Base-by-base conservation (phyloP, 2,113 vertebrate genomes). In the Ceyx cyanopectus region DNA sequence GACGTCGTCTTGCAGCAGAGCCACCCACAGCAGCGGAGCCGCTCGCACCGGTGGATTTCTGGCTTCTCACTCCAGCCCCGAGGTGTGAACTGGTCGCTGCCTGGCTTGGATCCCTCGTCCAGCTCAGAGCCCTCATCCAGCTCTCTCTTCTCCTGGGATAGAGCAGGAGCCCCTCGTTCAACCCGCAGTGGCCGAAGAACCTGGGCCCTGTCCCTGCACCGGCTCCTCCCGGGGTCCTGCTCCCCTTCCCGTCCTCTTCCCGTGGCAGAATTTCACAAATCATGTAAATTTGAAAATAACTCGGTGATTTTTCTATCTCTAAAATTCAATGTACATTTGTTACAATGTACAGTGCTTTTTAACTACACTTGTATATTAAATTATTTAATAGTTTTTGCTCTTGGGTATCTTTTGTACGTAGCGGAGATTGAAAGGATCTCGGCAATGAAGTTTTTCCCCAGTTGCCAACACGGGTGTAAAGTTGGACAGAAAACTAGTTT, bases 311-410 rank as follows among this genome's bases (percentile, higher is more conserved):
- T 84, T 85, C 74, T 90, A 82, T 91, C 92, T 87, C 90, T 67
- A 9, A 87, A 40, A 48, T 14, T 12, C 89, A 37, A 61, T 84
- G 95, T 93, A 78, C 91, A 87, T 87, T 77, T 77, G 87, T 87
- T 89, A 61, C 66, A 34, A 79, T 81, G 90, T 93, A 83, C 91
- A 82, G 90, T 80, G 70, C 96, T 96, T 95, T 97, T 96, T 91
- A 93, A 96, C 79, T 30, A 89, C 87, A 83, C 92, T 93, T 93
- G 85, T 92, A 66, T 97, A 97, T 98, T 96, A 96, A 96, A 95
- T 98, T 97, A 98, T 98, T 97, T 96, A 95, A 97, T 94, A 83
- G 91, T 96, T 92, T 90, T 90, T 89, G 78, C 91, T 95, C 89
- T 80, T 81, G 63, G 85, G 86, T 85, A 89, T 92, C 85, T 96